phyloP scores from a whole-genome alignment of 2,113 vertebrate genomes.

The Gobius niger region DNA sequence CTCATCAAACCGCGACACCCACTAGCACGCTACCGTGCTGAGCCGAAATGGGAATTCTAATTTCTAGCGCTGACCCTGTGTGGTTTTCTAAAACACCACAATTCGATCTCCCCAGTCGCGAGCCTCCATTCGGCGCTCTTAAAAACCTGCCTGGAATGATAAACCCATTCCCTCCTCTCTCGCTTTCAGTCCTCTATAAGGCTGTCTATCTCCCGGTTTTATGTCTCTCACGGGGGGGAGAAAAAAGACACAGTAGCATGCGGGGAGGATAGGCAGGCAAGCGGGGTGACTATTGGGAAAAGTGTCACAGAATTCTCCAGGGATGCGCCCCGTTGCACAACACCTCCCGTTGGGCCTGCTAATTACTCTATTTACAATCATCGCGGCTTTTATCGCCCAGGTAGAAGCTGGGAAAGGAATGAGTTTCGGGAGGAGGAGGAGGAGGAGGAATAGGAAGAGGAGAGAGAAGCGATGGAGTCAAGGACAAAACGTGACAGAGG shows the following conservation, averaged over 20 bases:
- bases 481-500: slow-evolving; percentile 35
- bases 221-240: slow-evolving; percentile 30
- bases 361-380: slow-evolving; percentile 85
- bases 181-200: slow-evolving; percentile 22
- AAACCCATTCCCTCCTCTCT: slow-evolving; percentile 37
- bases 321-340: slow-evolving; percentile 67
- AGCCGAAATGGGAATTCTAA: slow-evolving; percentile 40
- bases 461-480: slow-evolving; percentile 15
- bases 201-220: slow-evolving; percentile 53
- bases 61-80: slow-evolving; percentile 20
- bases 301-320: slow-evolving; percentile 46
- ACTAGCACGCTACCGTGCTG: slow-evolving; percentile 19
- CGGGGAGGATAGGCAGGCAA: slow-evolving; percentile 26
- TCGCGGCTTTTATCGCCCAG: slow-evolving; percentile 78
- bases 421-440: slow-evolving; percentile 13
- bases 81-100: slow-evolving; percentile 40
- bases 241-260: slow-evolving; percentile 41
- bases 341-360: slow-evolving; percentile 78
- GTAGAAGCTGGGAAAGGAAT: slow-evolving; percentile 59
- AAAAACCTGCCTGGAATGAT: slow-evolving; percentile 67
- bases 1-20: slow-evolving; percentile 45
- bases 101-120: slow-evolving; percentile 56
- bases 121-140: slow-evolving; percentile 40
- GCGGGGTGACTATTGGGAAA: not conserved
- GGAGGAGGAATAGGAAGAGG: slow-evolving; percentile 11